Evolutionary conservation across 2,113 vertebrate genomes (phyloP), one percentile per base, ranked within the genome.

Genomic region (Ophthalmolycus amberensis): DNA sequence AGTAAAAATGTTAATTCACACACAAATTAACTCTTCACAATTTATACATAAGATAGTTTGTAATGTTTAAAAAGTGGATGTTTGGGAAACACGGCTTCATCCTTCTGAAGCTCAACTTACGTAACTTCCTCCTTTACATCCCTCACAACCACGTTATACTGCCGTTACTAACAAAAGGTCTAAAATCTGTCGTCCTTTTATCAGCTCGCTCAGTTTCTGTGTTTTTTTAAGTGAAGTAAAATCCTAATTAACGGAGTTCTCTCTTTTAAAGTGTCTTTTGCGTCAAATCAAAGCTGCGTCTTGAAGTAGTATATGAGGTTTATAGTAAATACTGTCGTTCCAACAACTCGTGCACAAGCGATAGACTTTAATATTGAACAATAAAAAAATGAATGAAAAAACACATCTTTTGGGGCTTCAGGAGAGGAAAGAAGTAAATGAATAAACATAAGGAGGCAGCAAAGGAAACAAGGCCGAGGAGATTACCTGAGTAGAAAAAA

Each of bases 401-500:
- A 5, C 54, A 37, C 48, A 73, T 86, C 68, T 78, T 84, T 81
- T 67, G 34, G 80, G 71, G 86, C 82, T 89, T 80, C 25, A 80
- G 84, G 75, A 48, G 18, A 56, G 15, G 2, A 64, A 9, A 40
- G 27, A 1, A 72, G 15, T 3, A 38, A 83, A 60, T 1, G 1
- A 42, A 56, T 58, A 62, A 9, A n/a, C 10, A 71, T 25, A 69
- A 44, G 0, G 42, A 82, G 75, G 69, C 63, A 71, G 71, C 58
- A 81, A 83, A 69, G 66, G 32, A 78, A 83, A 85, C 0, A 1
- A 82, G 54, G 46, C 58, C 12, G 18, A 69, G 20, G 63, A 81
- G 6, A 15, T 63, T 29, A 48, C 71, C 82, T 42, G 82, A 85
- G 67, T 56, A 62, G 54, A 54, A 54, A 54, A 10, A 20, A 83